A percentile compares a stretch with the other conserved stretches of the same genome.
Conservation (phyloP, 2,797 vertebrate species). For the Jordanella pulchra region DNA sequence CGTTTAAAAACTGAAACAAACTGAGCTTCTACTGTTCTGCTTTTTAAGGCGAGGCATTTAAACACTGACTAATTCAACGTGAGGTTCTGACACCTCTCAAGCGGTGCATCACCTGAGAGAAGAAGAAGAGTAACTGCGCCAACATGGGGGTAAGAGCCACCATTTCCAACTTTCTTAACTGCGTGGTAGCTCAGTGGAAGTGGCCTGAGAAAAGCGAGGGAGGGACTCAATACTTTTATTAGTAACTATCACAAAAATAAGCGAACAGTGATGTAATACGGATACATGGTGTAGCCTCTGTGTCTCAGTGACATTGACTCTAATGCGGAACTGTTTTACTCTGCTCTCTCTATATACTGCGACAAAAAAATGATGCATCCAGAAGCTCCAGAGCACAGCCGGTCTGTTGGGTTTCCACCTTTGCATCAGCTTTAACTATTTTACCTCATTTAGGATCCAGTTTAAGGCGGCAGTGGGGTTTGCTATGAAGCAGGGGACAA, state of each 20-base stretch:
- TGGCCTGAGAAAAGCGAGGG: slow-evolving; percentile 49
- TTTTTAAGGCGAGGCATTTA: slow-evolving; percentile 69
- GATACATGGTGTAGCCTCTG: slow-evolving; percentile 45
- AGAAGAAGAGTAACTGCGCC: slow-evolving; percentile 79
- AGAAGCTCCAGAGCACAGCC: slow-evolving; percentile 19
- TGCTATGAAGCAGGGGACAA: background rate
- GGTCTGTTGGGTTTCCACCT: background rate
- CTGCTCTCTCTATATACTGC: slow-evolving; percentile 65
- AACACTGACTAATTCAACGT: slow-evolving; percentile 49
- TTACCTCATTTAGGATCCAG: background rate
- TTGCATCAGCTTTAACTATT: background rate
- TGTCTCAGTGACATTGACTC: slow-evolving; percentile 77
- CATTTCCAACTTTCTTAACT: slow-evolving; percentile 56
- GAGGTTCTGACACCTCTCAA: slow-evolving; percentile 79
- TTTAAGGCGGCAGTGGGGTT: background rate
- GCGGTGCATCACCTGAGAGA: slow-evolving; percentile 80
- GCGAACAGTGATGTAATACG: background rate
- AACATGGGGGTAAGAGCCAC: slow-evolving; percentile 84
- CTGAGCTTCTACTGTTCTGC: slow-evolving; percentile 51
- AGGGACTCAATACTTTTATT: background rate
- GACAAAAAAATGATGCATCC: slow-evolving; percentile 65
- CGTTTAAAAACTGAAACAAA: slow-evolving; percentile 13
- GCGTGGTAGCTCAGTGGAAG: slow-evolving; percentile 58
- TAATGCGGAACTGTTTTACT: slow-evolving; percentile 72
- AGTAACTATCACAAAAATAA: background rate